Evolutionary conservation across 2,888 invertebrate genomes (phyloP), one percentile per base, ranked within the genome.

Genomic region (Siphlonurus alternatus): DNA sequence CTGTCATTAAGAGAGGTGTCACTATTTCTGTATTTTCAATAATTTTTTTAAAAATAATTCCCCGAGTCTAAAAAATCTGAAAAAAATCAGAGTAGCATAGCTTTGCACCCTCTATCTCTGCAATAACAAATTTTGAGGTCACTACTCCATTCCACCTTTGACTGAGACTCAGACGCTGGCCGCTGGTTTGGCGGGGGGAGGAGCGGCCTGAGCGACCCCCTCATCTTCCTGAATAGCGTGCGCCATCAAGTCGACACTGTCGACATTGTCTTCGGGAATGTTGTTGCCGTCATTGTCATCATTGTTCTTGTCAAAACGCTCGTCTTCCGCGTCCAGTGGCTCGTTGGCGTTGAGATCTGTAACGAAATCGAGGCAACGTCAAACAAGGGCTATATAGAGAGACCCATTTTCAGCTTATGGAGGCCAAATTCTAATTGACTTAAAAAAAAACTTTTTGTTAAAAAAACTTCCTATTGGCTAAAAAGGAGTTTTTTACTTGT

Each of bases 231-330:
- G 56, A 56, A 56, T 56, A 20, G 56, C 56, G 7, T 56, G 56
- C 7, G 56, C 56, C 56, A 56, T 56, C 20, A 18, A 20, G 22
- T 56, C 56, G 15, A 56, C 56, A 22, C 56, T 56, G n/a, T 56
- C 56, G 7, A 20, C 19, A 22, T 56, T 56, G 5, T 56, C 56
- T n/a, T 56, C 56, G n/a, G 56, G 56, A 56, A 56, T n/a, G 56
- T 56, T 56, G 56, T 56, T 56, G n/a, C 22, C 22, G 56, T 56
- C 56, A 56, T n/a, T 22, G n/a, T 56, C 56, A 7, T 56, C 56
- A 22, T 56, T 56, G 56, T 56, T 56, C n/a, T 56, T 56, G 56
- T 56, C 56, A 56, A 56, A 56, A 20, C 56, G 56, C 22, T 56
- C 56, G n/a, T 56, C 56, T 7, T 56, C 56, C n/a, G 56, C 56